Evolutionary conservation across 2,797 vertebrate species (phyloP), one percentile per base, ranked within the genome.

Genomic region (Rhynchotus rufescens): DNA sequence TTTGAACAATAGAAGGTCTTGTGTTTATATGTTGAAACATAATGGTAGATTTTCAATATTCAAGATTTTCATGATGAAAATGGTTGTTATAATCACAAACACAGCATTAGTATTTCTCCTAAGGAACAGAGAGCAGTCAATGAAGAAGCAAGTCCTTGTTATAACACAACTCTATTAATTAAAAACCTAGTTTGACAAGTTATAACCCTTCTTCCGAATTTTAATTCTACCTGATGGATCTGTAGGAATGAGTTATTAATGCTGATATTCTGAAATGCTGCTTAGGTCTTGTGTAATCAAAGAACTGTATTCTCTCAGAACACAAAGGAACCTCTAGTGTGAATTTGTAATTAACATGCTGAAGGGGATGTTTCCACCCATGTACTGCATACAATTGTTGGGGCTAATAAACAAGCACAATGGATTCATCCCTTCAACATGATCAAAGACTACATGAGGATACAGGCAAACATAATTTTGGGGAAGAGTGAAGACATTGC

Each of bases 241-340:
- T 95, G 94, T 95, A 96, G 42, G 94, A 97, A 97, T 94, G 76
- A 95, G 95, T 96, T 97, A 97, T 97, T 97, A 96, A 95, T 96
- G 91, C 89, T 95, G 89, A 95, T 96, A 94, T 94, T 96, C 89
- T 80, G 95, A 96, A 96, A 97, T 93, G 94, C 91, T 92, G 93
- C 91, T 95, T 96, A 96, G 95, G 94, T 96, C 91, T 94, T 84
- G 68, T 96, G 91, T 96, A 96, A 97, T 97, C 94, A 97, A 96
- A 96, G 94, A 93, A 92, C 56, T 92, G 36, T 95, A 97, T 97
- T 97, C 95, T 97, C 90, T 96, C 94, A 95, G 94, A 97, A 96
- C 94, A 96, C 96, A 96, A 96, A 96, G 89, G 91, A 95, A 92
- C 91, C 88, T 90, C 94, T 93, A 78, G 94, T 89, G 93, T 93